Evolutionary conservation across 1,140 invertebrate species (phyloP), one percentile per base, ranked within the genome.

Genomic region (Epicauta chinensis): DNA sequence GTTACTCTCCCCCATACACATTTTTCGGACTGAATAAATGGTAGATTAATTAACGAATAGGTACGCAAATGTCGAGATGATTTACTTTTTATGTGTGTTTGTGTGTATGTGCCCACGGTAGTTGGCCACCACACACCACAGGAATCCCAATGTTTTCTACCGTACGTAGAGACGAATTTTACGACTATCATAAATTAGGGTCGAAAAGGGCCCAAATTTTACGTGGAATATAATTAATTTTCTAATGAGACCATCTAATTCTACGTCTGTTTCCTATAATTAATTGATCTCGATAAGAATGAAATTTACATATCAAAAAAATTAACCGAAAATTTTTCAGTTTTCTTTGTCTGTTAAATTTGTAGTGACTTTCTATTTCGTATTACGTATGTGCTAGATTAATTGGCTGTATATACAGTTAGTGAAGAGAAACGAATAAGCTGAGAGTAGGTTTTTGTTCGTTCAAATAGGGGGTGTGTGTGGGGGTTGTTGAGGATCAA

Each of bases 361-460:
- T 38, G 38, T 37, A 17, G 38, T 36, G 37, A 47, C 34, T 38
- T 38, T 47, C 34, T 47, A 38, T 37, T 16, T 41, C 39, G 12
- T 12, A 5, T 10, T 46, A 14, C 23, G 38, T 16, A 38, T 47
- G 34, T 39, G 13, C 15, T 2, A 36, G 49, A 50, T 55, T 51
- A 55, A 55, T 51, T 55, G 47, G 53, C 29, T 46, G 34, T 39
- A 12, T 39, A 12, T 34, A n/a, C n/a, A 11, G 45, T 11, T 12
- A 35, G 32, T 35, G 30, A 51, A 43, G 47, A 55, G 34, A 55
- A n/a, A 47, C 48, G 47, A 55, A 51, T 51, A 51, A 51, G 35
- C 37, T 37, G 39, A 36, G 38, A 17, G n/a, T n/a, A n/a, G 44
- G 15, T 13, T 16, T 23, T 23, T 23, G 23, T 23, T 23, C 23